Percentiles rank a stretch among this genome's conserved stretches.
Conservation (phyloP, 2,113 vertebrate genomes). For the Carettochelys insculpta region DNA sequence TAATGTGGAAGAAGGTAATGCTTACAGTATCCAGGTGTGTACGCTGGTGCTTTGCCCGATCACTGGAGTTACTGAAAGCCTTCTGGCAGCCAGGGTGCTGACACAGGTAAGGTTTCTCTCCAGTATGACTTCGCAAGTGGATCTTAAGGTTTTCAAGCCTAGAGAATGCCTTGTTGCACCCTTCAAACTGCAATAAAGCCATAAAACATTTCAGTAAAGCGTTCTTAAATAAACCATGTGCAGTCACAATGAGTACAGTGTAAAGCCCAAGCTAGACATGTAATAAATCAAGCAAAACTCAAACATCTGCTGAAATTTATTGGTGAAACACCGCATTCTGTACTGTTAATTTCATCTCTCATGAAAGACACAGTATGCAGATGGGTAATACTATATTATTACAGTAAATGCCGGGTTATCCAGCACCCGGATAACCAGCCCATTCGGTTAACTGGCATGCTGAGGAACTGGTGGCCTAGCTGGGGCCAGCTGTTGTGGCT, state of each 20-base stretch:
- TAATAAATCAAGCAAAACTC: conserved; percentile 72
- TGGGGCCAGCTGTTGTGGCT: too few species aligned
- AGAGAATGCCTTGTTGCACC: conserved; percentile 98
- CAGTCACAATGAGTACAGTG: conserved; percentile 65
- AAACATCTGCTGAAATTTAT: conserved; percentile 72
- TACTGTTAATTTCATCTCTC: conserved; percentile 59
- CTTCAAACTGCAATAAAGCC: conserved; percentile 88
- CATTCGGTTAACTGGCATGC: too few species aligned
- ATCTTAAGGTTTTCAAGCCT: conserved; percentile 99
- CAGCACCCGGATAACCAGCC: too few species aligned
- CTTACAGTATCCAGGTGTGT: conserved; percentile 98
- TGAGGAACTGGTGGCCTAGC: too few species aligned
- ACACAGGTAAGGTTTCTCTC: conserved; percentile 97
- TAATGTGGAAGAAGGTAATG: conserved; percentile 2
- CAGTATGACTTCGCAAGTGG: conserved; percentile 97
- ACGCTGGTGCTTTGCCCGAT: conserved; percentile 97
- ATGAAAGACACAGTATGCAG: conserved; percentile 32
- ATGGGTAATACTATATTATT: conserved; percentile 45
- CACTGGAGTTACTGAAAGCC: conserved; percentile 99
- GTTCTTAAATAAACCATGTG: conserved; percentile 61
- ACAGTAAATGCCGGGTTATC: too few species aligned
- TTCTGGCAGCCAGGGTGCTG: conserved; percentile 99
- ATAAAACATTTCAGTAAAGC: conserved; percentile 59
- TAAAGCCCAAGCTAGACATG: conserved; percentile 54
- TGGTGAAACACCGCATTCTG: conserved; percentile 61